Conservation (phyloP, 2,888 invertebrate species). For the Theodoxus fluviatilis region DNA sequence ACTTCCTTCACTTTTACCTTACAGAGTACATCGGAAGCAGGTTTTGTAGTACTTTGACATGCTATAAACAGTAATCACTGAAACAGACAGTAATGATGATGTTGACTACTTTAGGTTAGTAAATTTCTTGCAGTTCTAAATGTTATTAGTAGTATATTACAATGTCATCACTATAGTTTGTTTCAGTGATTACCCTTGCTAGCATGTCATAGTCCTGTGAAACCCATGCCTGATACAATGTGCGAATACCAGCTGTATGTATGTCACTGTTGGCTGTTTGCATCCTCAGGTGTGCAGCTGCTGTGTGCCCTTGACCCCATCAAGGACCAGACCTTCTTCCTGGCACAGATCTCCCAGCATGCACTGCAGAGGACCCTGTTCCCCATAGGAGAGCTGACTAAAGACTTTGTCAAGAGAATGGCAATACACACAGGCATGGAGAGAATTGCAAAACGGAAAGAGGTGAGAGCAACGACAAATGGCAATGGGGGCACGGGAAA, state of each 20-base stretch:
- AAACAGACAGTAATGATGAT: no score
- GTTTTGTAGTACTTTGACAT: no score
- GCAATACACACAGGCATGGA: constrained; percentile 74
- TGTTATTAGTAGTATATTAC: not conserved
- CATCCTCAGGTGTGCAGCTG: constrained; percentile 73
- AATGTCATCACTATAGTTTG: no score
- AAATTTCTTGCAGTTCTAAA: not conserved
- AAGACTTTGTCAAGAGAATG: constrained; percentile 80
- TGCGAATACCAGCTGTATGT: no score
- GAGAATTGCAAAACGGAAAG: constrained; percentile 60
- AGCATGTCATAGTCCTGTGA: no score
- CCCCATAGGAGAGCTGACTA: constrained; percentile 81
- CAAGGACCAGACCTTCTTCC: constrained; percentile 96
- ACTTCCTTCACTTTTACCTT: no score
- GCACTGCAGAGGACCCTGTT: constrained; percentile 86
- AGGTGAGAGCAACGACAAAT: no score
- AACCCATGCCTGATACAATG: no score
- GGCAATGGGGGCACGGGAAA: no score
- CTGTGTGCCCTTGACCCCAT: constrained; percentile 76
- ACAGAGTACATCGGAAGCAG: no score
- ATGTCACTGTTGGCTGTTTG: not conserved
- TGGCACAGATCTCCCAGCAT: constrained; percentile 82
- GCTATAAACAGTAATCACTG: no score
- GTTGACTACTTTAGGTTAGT: not conserved
- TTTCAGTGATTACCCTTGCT: no score